phyloP scores from a whole-genome alignment of 2,888 invertebrate species.

The Rhabditophanes sp. region DNA sequence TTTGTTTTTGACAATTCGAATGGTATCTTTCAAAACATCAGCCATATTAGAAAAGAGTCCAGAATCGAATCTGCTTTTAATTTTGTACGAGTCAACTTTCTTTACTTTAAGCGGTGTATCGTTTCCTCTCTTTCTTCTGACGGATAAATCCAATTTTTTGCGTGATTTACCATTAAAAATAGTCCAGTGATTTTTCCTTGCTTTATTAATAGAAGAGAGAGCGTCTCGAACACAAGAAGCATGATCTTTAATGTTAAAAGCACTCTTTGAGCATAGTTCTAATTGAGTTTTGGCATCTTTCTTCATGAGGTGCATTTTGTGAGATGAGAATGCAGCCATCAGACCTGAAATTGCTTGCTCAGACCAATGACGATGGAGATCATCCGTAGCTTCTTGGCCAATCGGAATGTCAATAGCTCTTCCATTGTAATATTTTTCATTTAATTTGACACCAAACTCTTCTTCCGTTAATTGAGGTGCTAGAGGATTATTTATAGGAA shows the following conservation, averaged over 20 bases:
- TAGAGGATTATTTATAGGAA: no score
- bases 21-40: constrained; percentile 16
- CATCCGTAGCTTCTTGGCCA: no score
- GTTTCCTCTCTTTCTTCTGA: constrained; percentile 16
- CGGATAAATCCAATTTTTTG: constrained; percentile 22
- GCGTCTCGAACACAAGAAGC: constrained; percentile 20
- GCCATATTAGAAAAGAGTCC: constrained; percentile 16
- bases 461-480: no score
- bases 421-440: no score
- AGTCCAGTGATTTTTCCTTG: no score
- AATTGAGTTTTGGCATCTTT: constrained; percentile 1
- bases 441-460: no score
- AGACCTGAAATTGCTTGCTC: constrained; percentile 29
- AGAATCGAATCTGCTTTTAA: constrained; percentile 11
- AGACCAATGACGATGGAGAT: constrained; percentile 30
- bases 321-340: constrained; percentile 28
- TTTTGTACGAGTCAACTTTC: constrained; percentile 11
- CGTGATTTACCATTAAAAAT: no score
- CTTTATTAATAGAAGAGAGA: constrained; percentile 14
- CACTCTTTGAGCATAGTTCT: constrained; percentile 18
- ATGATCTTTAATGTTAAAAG: constrained; percentile 18
- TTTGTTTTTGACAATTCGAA: constrained; percentile 22
- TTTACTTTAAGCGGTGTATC: constrained; percentile 9
- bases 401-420: no score
- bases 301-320: constrained; percentile 1